Base-by-base conservation (phyloP, 2,113 vertebrate species). In the Ceyx cyanopectus region DNA sequence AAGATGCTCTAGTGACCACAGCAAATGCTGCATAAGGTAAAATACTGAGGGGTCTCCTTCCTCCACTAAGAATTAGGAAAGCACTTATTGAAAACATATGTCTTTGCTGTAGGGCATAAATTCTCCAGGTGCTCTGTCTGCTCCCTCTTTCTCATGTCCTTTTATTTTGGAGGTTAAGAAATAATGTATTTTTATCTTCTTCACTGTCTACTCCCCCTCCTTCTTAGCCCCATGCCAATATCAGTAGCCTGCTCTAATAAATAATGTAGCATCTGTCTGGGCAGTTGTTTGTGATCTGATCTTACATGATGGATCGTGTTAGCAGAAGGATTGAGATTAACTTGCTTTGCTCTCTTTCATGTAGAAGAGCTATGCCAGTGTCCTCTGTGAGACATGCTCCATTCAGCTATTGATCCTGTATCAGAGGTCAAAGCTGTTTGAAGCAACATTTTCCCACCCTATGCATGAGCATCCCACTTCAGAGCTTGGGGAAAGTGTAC, bases 401-500 rank as follows among this genome's bases (percentile, higher is more conserved):
- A 0, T 6, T 29, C 65, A 32, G 50, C n/a, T 27, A 40, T 53
- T 22, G 32, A 67, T 67, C 48, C 43, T 1, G 0, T 30, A 16
- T 7, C 53, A 43, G 57, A 48, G 12, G 17, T 11, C 18, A 7
- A 43, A 63, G 24, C 29, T 67, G 57, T 11, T 0, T 26, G 45
- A 14, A 48, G n/a, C 29, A 46, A 5, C n/a, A 4, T 43, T 81
- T 77, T 91, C 58, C 70, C 7, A 1, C 29, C 14, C 48, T 4
- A 4, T 4, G 20, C 14, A 4, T 0, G 1, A 78, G 18, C 22
- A 32, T 19, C 61, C 27, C 1, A 0, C 29, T 62, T 82, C 45
- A 43, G 67, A 45, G n/a, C 0, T 0, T 2, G 24, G 50, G 50
- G 34, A 65, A 65, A 72, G 34, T 0, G 0, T 4, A 12, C 0